Conservation (phyloP, 2,888 invertebrate genomes). For the Adela reaumurella region DNA sequence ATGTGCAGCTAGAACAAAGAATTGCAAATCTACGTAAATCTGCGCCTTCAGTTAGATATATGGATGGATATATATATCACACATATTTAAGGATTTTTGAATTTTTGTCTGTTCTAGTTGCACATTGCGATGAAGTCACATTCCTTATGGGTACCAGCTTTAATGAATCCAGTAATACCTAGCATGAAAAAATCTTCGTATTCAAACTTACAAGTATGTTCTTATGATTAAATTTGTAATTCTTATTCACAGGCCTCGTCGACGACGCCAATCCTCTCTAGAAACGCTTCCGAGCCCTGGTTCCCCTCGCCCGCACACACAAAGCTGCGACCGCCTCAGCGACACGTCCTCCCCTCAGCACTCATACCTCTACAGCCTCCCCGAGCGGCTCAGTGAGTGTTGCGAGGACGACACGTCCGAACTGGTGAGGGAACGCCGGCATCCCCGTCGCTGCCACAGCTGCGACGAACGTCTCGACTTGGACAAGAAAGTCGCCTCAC, state of each 20-base stretch:
- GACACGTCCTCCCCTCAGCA: slow-evolving; percentile 42
- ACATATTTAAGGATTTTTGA: no score
- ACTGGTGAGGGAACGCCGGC: slow-evolving; percentile 23
- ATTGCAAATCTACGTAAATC: no score
- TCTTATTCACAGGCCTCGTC: slow-evolving; percentile 39
- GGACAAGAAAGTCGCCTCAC: slow-evolving; percentile 49
- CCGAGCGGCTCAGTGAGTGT: slow-evolving; percentile 41
- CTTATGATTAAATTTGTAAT: no score
- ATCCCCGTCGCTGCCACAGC: slow-evolving; percentile 53
- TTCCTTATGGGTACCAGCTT: no score
- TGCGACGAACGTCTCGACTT: slow-evolving; percentile 61
- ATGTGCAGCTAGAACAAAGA: no score
- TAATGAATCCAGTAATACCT: no score
- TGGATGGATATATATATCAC: no score
- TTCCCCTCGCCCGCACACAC: slow-evolving; percentile 20
- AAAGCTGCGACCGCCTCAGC: slow-evolving; percentile 43
- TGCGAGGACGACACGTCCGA: slow-evolving; percentile 33
- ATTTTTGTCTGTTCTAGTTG: no score
- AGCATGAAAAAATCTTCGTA: no score
- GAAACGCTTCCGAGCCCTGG: slow-evolving; percentile 22
- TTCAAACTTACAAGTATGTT: no score
- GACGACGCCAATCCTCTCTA: slow-evolving; percentile 43
- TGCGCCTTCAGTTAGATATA: no score
- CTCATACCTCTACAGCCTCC: slow-evolving; percentile 33
- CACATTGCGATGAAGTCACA: no score